Evolutionary conservation across 2,888 invertebrate species (phyloP), one percentile per base, ranked within the genome.

Genomic region (Drosophila quinaria): DNA sequence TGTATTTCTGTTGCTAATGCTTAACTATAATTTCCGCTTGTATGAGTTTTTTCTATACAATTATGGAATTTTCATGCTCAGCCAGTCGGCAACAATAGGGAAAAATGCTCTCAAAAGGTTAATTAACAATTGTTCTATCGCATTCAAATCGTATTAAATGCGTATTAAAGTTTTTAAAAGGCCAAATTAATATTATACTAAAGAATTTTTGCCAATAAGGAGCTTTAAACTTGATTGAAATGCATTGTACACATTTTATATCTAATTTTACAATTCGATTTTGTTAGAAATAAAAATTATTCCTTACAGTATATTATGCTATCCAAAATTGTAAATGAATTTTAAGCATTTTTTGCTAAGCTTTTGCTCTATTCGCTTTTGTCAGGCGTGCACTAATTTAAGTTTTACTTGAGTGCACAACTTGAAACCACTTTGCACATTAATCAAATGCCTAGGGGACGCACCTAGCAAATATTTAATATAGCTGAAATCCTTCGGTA

Each of bases 381-480:
- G 25, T 22, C 31, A 50, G 15, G 49, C 41, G 25, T 47, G 46
- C 55, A 54, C 62, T 54, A 58, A 59, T 50, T 63, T 33, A 4
- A 42, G 65, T 42, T 13, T 25, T 51, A 50, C 39, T 44, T 44
- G 50, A 55, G 49, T 59, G 65, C 65, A 65, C 39, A 50, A 59
- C 51, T 42, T 66, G 59, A 50, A 46, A 49, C 54, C 75, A 29
- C 47, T 54, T 44, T 29, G 60, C 49, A 72, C 87, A 91, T 90
- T 87, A 90, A 91, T 90, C 90, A 89, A 77, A 72, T 62, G 70
- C 70, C 56, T 50, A 70, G 64, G 68, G 72, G 66, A 65, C 64
- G 66, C 82, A 70, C 68, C 70, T 84, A 85, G 68, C 61, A 75
- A 70, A 81, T 75, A 89, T 82, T 89, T 89, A 89, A 86, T 86